Conservation (phyloP, 1,140 invertebrate species). For the Drosophila chauvacae region DNA sequence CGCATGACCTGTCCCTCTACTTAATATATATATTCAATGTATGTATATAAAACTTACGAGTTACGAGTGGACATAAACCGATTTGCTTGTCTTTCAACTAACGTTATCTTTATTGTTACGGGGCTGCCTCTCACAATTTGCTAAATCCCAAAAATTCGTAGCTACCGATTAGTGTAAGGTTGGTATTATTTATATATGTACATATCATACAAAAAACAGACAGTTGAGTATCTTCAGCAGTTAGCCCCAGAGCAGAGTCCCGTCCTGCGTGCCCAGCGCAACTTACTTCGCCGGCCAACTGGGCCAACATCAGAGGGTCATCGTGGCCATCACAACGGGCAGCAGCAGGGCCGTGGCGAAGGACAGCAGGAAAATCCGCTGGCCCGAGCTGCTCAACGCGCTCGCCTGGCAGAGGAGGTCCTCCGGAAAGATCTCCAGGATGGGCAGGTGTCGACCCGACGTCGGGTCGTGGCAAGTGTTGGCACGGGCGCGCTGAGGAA, state of each 20-base stretch:
- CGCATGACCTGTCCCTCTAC: constrained; percentile 37
- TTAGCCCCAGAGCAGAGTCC: constrained; percentile 4
- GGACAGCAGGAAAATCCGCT: constrained; percentile 74
- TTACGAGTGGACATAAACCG: constrained; percentile 79
- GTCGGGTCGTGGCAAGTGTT: constrained; percentile 88
- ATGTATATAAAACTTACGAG: constrained; percentile 65
- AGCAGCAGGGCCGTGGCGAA: constrained; percentile 68
- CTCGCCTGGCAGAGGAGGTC: constrained; percentile 91
- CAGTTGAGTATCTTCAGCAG: constrained; percentile 29
- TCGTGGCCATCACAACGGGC: constrained; percentile 65
- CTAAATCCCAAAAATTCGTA: constrained; percentile 68
- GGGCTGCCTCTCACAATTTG: constrained; percentile 53
- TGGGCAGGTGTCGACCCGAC: constrained; percentile 87
- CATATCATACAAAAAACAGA: constrained; percentile 58
- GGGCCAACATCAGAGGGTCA: constrained; percentile 78
- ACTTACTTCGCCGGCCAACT: constrained; percentile 52
- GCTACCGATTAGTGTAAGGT: constrained; percentile 57
- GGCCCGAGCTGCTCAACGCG: constrained; percentile 87
- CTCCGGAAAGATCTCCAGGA: constrained; percentile 90
- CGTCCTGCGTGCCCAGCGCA: not conserved
- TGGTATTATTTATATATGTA: constrained; percentile 70
- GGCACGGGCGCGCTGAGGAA: constrained; percentile 83
- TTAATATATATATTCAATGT: constrained; percentile 32
- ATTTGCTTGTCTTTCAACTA: constrained; percentile 67
- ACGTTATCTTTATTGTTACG: constrained; percentile 37